These are phyloP conservation scores for Amphipyra tragopoginis DNA, from an alignment of 2,888 invertebrate species.

Conservation along the genomic window DNA sequence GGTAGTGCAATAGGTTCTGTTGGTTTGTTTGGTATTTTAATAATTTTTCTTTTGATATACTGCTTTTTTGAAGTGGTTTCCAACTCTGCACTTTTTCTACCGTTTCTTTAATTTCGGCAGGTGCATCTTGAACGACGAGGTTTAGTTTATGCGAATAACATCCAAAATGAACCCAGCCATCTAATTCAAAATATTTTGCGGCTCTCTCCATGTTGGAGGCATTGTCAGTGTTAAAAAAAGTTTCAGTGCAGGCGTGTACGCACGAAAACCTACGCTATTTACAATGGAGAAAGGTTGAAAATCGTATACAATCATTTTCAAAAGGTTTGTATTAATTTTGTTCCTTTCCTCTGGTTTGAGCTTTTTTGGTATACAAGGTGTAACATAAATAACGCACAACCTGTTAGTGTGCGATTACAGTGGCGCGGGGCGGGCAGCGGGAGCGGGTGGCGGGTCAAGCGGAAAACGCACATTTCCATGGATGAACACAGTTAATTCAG, in stretches of 20 bases:
- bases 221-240: slow-evolving; percentile 1
- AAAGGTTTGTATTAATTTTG: not conserved
- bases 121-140: slow-evolving; percentile 6
- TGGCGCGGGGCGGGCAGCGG: too few relatives aligned
- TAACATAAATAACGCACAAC: too few relatives aligned
- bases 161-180: slow-evolving; percentile 7
- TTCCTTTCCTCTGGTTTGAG: not conserved
- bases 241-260: too few relatives aligned
- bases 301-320: not conserved
- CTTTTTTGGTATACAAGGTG: too few relatives aligned
- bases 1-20: too few relatives aligned
- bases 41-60: slow-evolving; percentile 11
- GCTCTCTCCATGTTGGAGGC: slow-evolving; percentile 6
- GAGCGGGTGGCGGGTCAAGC: too few relatives aligned
- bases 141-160: slow-evolving; percentile 17
- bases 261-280: too few relatives aligned
- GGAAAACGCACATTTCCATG: too few relatives aligned
- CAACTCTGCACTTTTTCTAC: slow-evolving; percentile 6
- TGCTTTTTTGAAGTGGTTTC: slow-evolving; percentile 5
- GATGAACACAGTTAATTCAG: too few relatives aligned
- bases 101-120: not conserved
- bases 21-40: slow-evolving; percentile 14
- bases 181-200: slow-evolving; percentile 1
- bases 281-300: too few relatives aligned
- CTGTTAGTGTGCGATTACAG: too few relatives aligned